Evolutionary conservation across 2,113 vertebrate genomes (phyloP).

Genomic region (Cichladusa arquata): DNA sequence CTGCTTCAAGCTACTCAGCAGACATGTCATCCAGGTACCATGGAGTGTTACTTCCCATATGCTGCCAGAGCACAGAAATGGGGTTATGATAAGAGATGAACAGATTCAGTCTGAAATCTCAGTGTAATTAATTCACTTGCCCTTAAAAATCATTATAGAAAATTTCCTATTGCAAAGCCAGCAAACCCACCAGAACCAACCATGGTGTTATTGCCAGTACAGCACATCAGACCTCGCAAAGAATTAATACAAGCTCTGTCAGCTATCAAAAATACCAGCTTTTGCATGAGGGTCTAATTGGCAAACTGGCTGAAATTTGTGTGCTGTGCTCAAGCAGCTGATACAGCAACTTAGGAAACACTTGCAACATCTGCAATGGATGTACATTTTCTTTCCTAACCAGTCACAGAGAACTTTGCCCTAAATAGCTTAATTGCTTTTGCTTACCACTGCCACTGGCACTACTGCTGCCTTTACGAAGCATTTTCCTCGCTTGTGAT

Average conservation of each 20-base stretch:
- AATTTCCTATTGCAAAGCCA: background rate
- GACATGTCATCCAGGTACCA: conserved; percentile 63
- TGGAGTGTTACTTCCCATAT: conserved; percentile 56
- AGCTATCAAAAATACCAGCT: conserved; percentile 22
- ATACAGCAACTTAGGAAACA: background rate
- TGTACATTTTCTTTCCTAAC: background rate
- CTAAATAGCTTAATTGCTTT: conserved; percentile 21
- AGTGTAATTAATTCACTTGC: conserved; percentile 42
- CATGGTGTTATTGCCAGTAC: background rate
- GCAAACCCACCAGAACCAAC: conserved; percentile 24
- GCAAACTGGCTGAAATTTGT: conserved; percentile 10
- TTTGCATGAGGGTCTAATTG: background rate
- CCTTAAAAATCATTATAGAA: conserved; percentile 10
- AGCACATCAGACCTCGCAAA: conserved; percentile 20
- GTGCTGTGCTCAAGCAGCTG: background rate
- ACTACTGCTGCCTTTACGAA: conserved; percentile 42
- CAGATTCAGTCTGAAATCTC: conserved; percentile 46
- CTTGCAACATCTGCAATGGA: background rate
- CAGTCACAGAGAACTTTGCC: conserved; percentile 14
- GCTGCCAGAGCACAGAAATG: conserved; percentile 28
- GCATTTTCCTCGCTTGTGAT: conserved; percentile 35
- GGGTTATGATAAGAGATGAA: conserved; percentile 55
- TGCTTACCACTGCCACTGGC: background rate
- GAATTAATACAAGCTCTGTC: conserved; percentile 14
- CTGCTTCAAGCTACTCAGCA: conserved; percentile 45